Evolutionary conservation across 2,113 vertebrate genomes (phyloP).

Genomic region (Callithrix jacchus): DNA sequence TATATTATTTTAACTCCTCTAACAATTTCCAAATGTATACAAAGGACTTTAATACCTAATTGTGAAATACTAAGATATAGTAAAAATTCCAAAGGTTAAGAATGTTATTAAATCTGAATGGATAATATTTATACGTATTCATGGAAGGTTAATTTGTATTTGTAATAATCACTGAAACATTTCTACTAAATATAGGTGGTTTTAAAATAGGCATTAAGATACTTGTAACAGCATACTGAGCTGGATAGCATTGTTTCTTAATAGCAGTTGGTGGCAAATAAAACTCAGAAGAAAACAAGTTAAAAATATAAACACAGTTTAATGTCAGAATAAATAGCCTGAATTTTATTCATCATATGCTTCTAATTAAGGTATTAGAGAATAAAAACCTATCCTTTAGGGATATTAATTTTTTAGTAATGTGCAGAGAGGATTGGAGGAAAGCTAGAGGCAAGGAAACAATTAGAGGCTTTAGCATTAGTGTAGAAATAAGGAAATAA

Average conservation of each 20-base stretch:
- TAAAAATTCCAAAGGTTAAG: not conserved
- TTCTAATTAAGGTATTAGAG: not conserved
- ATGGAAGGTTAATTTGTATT: not conserved
- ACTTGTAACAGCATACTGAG: not conserved
- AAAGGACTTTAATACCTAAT: not conserved
- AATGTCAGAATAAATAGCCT: not conserved
- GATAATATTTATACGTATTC: not conserved
- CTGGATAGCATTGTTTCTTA: not conserved
- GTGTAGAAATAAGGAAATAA: not conserved
- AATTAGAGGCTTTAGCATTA: not conserved
- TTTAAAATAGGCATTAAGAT: not conserved
- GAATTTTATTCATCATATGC: not conserved
- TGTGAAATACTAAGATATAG: not conserved
- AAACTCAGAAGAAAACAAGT: not conserved
- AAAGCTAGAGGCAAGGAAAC: not conserved
- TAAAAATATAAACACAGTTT: not conserved
- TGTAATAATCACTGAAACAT: not conserved
- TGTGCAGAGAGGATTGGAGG: not conserved
- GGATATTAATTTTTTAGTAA: not conserved
- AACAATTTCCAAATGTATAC: not conserved
- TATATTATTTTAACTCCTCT: not conserved
- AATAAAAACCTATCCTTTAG: not conserved
- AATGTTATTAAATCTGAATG: not conserved
- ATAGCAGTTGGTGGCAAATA: not conserved
- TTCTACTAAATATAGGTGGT: not conserved